A percentile compares a stretch with the other conserved stretches of the same genome.
phyloP scores from a whole-genome alignment of 1,140 invertebrate genomes.

The Zaprionus ornatus region DNA sequence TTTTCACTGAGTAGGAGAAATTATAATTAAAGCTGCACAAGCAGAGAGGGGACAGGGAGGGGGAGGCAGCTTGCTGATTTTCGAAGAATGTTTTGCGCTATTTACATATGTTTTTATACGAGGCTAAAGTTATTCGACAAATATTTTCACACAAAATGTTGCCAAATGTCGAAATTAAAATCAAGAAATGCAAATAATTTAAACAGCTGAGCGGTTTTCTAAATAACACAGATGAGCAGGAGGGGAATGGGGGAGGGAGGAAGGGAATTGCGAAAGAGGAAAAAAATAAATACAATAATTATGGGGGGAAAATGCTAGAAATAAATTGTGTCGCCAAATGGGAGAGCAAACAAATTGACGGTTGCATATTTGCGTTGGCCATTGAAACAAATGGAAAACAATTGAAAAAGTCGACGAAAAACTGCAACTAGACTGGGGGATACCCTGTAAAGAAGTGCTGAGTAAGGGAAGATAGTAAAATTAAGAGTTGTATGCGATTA shows the following conservation, averaged over 20 bases:
- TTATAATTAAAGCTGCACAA: constrained; percentile 35
- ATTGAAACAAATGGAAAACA: constrained; percentile 24
- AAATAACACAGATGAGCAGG: not conserved
- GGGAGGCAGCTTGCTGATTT: not conserved
- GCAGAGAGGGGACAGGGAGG: not conserved
- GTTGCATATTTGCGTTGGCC: constrained; percentile 32
- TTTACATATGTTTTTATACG: not conserved
- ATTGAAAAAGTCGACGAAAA: not conserved
- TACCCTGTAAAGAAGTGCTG: not conserved
- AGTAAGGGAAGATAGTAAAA: not conserved
- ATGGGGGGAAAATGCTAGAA: constrained; percentile 18
- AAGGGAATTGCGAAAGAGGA: not conserved
- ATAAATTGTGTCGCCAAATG: constrained; percentile 39
- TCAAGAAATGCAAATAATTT: constrained; percentile 2
- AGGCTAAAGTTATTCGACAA: constrained; percentile 19
- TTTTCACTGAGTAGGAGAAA: constrained; percentile 20
- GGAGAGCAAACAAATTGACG: constrained; percentile 30
- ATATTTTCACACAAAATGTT: constrained; percentile 21
- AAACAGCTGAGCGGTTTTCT: not conserved
- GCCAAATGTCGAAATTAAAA: not conserved
- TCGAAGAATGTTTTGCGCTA: constrained; percentile 13
- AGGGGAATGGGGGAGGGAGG: accelerated
- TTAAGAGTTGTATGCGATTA: no score
- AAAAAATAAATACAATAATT: not conserved
- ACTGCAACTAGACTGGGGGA: not conserved